phyloP scores from a whole-genome alignment of 2,888 invertebrate genomes.

The Leptinotarsa tumamoca region DNA sequence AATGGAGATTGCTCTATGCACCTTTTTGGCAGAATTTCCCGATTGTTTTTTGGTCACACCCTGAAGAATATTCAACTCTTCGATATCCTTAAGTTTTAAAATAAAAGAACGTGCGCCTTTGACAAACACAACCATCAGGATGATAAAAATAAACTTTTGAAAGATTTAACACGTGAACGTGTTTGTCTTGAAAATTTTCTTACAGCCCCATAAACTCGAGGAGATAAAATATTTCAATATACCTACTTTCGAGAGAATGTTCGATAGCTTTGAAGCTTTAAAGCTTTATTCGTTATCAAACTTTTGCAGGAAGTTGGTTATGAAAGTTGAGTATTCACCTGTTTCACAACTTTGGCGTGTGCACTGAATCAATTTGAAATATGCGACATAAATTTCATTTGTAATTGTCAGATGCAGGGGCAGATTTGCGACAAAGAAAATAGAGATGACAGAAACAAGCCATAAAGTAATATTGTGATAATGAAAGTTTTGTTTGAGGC shows the following conservation, averaged over 20 bases:
- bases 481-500: no score
- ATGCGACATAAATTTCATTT: not conserved
- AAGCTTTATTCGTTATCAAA: slow-evolving; percentile 7
- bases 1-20: no score
- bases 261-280: not conserved
- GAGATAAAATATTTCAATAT: slow-evolving; percentile 6
- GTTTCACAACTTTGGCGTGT: slow-evolving; percentile 7
- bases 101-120: no score
- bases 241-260: not conserved
- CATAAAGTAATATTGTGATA: no score
- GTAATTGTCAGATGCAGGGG: not conserved
- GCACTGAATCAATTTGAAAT: not conserved
- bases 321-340: slow-evolving; percentile 1
- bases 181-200: not conserved
- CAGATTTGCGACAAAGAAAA: not conserved
- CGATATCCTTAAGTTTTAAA: no score
- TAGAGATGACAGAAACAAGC: no score
- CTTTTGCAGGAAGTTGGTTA: slow-evolving; percentile 10
- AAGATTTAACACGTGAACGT: not conserved
- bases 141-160: no score
- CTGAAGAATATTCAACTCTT: no score
- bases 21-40: no score
- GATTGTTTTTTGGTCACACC: no score
- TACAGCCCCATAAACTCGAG: not conserved
- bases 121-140: no score